Evolutionary conservation across 2,113 vertebrate genomes (phyloP).

Genomic region (Brevimyrus niger): DNA sequence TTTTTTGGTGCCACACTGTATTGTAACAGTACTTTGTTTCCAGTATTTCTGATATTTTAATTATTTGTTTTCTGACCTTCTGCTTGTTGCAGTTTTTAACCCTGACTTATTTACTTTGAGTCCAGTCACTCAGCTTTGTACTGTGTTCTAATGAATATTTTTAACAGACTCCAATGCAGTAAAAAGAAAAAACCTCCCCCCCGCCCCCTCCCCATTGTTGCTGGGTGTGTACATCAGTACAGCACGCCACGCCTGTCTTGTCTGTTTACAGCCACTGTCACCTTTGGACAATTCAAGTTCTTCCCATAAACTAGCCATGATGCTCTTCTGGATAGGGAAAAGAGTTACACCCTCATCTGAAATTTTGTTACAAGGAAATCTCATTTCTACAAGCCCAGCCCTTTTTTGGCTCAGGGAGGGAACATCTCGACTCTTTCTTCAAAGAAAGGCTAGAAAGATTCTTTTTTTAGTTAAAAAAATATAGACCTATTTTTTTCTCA

Average conservation of each 20-base stretch:
- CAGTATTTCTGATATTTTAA: neutral
- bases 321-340: neutral
- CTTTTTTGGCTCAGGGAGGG: constrained; percentile 6
- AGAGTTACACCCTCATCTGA: neutral
- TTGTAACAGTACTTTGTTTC: neutral
- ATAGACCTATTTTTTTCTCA: neutral
- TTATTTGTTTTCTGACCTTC: neutral
- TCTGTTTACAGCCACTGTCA: neutral
- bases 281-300: neutral
- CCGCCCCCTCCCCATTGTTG: neutral
- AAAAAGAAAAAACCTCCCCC: neutral
- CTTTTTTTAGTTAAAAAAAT: neutral
- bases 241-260: constrained; percentile 21
- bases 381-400: neutral
- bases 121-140: neutral
- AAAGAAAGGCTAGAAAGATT: neutral
- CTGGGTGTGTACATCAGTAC: constrained; percentile 21
- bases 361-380: neutral
- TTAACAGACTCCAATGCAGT: constrained; percentile 41
- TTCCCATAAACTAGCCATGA: neutral
- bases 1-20: constrained; percentile 6
- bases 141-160: constrained; percentile 10
- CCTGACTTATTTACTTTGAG: neutral
- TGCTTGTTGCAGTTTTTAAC: neutral
- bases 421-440: neutral